Evolutionary conservation across 2,888 invertebrate genomes (phyloP).

Genomic region (Coronaproctus castanopsis): DNA sequence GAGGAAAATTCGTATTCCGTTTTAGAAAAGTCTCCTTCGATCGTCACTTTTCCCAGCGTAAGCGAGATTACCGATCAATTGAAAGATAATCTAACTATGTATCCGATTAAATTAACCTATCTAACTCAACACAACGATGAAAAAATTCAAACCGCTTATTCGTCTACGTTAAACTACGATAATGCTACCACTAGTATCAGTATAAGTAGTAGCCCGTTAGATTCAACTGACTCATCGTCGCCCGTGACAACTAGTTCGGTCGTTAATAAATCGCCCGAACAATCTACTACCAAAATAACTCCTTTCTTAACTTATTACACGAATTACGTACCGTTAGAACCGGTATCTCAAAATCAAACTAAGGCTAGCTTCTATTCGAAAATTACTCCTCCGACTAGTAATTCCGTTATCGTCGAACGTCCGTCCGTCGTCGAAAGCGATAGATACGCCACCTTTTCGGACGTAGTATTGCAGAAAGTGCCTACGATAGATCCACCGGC

Average conservation of each 20-base stretch:
- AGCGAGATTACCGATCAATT: background rate
- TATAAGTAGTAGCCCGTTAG: background rate
- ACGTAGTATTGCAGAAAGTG: conserved; percentile 5
- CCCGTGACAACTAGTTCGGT: background rate
- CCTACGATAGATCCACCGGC: conserved; percentile 10
- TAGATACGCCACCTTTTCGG: background rate
- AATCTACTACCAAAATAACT: background rate
- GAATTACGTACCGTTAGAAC: background rate
- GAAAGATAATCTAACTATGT: background rate
- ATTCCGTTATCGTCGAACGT: background rate
- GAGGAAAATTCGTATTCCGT: too few species aligned
- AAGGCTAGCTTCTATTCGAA: background rate
- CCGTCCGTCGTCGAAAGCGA: background rate
- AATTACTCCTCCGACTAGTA: background rate
- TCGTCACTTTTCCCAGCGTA: background rate
- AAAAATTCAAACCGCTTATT: too few species aligned
- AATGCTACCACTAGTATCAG: background rate
- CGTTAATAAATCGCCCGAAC: background rate
- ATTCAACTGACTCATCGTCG: background rate
- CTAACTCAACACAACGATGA: too few species aligned
- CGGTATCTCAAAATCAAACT: background rate
- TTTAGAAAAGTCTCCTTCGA: too few species aligned
- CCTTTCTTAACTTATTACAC: background rate
- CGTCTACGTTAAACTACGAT: background rate
- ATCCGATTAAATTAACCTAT: background rate